Percentiles rank a stretch among this genome's conserved stretches.
Conservation (phyloP, 2,797 vertebrate genomes). For the Leptoclinus maculatus region DNA sequence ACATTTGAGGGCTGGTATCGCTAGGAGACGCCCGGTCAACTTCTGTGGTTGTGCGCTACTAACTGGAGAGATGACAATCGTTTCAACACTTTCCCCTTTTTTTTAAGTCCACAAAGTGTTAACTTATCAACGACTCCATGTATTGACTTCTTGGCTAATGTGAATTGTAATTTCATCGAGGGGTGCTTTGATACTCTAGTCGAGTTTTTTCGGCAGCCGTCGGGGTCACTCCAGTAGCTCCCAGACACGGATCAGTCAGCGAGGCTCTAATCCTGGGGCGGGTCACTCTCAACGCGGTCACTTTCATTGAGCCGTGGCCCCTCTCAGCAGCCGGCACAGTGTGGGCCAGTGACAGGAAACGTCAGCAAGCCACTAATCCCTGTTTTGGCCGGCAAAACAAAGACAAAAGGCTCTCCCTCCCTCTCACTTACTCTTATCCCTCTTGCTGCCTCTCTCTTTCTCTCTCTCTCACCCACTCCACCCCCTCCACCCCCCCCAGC, state of each 20-base stretch:
- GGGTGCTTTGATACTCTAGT: not conserved
- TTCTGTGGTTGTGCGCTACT: not conserved
- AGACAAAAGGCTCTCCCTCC: conserved; percentile 61
- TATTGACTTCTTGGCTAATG: not conserved
- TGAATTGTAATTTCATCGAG: not conserved
- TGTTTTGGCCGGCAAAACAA: conserved; percentile 79
- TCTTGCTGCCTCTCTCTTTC: conserved; percentile 52
- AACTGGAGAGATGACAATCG: not conserved
- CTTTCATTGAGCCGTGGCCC: conserved; percentile 64
- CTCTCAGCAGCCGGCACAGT: conserved; percentile 50
- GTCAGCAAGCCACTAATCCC: conserved; percentile 81
- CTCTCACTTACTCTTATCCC: conserved; percentile 60
- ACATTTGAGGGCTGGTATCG: not conserved
- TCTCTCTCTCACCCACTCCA: conserved; percentile 2
- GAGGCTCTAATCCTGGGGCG: conserved; percentile 47
- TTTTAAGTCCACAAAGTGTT: not conserved
- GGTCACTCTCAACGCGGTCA: conserved; percentile 50
- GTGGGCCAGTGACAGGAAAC: conserved; percentile 78
- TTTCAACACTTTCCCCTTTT: not conserved
- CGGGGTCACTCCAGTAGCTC: conserved; percentile 43
- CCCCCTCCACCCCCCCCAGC: conserved; percentile 9
- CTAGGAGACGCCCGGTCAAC: not conserved
- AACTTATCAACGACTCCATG: not conserved
- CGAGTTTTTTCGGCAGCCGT: not conserved
- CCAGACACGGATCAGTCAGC: conserved; percentile 71